A percentile compares a stretch with the other conserved stretches of the same genome.
Evolutionary conservation across 1,140 invertebrate genomes (phyloP).

Genomic region (Zaprionus nigranus): DNA sequence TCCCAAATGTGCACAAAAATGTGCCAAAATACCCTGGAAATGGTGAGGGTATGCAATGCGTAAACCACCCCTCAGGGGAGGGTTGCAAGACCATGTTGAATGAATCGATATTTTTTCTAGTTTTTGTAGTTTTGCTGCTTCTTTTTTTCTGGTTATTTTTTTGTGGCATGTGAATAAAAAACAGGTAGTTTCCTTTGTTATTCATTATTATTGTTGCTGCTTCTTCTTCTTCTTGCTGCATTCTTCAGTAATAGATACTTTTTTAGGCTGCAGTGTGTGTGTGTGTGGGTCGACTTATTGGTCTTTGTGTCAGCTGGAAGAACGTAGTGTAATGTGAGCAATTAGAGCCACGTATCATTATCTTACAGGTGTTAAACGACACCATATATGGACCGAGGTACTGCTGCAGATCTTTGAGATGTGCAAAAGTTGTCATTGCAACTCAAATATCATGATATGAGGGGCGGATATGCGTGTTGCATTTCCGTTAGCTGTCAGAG

Average conservation of each 20-base stretch:
- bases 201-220: constrained; percentile 21
- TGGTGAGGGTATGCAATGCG: constrained; percentile 50
- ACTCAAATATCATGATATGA: constrained; percentile 47
- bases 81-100: constrained; percentile 63
- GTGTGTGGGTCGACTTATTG: constrained; percentile 72
- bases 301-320: constrained; percentile 73
- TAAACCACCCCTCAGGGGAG: constrained; percentile 64
- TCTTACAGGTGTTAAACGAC: constrained; percentile 70
- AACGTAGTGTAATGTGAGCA: constrained; percentile 67
- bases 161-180: constrained; percentile 69
- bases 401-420: constrained; percentile 6
- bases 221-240: not conserved
- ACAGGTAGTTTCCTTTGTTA: constrained; percentile 59
- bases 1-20: constrained; percentile 45
- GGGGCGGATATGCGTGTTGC: constrained; percentile 66
- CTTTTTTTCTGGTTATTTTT: constrained; percentile 6
- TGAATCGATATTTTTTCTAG: constrained; percentile 54
- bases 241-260: constrained; percentile 70
- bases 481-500: constrained; percentile 47
- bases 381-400: not conserved
- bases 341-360: constrained; percentile 67
- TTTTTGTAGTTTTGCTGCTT: constrained; percentile 13
- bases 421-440: constrained; percentile 43
- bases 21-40: constrained; percentile 29
- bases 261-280: constrained; percentile 40